Evolutionary conservation across 2,888 invertebrate species (phyloP), one percentile per base, ranked within the genome.

Genomic region (Pycnomerus fuliginosus): DNA sequence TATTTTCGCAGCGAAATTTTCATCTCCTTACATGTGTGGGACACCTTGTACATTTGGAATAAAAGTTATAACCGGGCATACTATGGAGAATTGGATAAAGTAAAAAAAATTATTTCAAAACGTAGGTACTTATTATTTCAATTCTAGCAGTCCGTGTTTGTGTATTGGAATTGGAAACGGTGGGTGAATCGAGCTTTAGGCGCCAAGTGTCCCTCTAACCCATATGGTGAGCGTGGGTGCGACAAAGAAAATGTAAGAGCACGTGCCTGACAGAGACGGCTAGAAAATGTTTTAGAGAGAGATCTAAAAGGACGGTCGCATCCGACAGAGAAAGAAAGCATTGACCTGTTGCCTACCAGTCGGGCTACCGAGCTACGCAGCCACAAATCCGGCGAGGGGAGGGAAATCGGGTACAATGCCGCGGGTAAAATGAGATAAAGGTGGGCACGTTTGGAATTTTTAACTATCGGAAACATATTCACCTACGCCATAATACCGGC

Each of bases 331-430:
- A 74, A 72, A 74, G 74, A 75, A 76, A 76, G 76, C 76, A 62
- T 64, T 68, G 78, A 77, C 77, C 74, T 75, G 77, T 76, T 76
- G 75, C 77, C 78, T 78, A 78, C 78, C 79, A 78, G 78, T 75
- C 75, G 77, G 76, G 78, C 69, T 70, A 76, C 78, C 64, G 69
- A 60, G 69, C 67, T 70, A 69, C 70, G 68, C 68, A 65, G 62
- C 52, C 76, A 76, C 74, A 58, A 56, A 59, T 44, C 50, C 44
- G 55, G 42, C 45, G 58, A 50, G 54, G 50, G 42, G 50, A 52
- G 41, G 52, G 50, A 48, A 48, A 48, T 48, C 48, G 38, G 48
- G 48, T 48, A 48, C 73, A 48, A 47, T 55, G 76, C 76, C 76
- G 76, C 75, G 75, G 59, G 58, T 56, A 52, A 58, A 55, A 55